phyloP scores from a whole-genome alignment of 2,113 vertebrate genomes.

The Apteryx owenii region DNA sequence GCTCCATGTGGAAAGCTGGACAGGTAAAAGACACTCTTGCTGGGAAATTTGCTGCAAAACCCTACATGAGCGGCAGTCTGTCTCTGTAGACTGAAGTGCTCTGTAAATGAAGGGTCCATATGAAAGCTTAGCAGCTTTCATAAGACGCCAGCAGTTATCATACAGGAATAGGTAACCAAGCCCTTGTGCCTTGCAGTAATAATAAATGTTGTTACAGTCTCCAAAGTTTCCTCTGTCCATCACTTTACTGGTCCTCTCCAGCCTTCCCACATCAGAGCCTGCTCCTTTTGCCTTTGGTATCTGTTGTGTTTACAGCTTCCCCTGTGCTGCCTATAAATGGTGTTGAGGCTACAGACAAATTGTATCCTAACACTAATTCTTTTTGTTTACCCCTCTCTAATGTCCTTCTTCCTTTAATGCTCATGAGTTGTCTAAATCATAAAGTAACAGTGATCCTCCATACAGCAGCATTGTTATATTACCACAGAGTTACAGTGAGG shows the following conservation, averaged over 20 bases:
- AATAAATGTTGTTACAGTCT: neutral
- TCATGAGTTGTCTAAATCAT: neutral
- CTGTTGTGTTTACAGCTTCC: neutral
- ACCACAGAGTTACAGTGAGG: neutral
- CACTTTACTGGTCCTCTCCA: neutral
- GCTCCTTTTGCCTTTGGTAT: neutral
- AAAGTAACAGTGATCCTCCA: neutral
- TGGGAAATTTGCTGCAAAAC: neutral
- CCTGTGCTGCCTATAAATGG: neutral
- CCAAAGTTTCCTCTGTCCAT: neutral
- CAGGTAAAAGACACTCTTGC: neutral
- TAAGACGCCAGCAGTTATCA: slow-evolving; percentile 4
- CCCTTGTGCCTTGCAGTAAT: neutral
- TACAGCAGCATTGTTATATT: neutral
- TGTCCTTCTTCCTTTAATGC: neutral
- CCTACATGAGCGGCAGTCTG: neutral
- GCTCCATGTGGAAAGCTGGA: neutral
- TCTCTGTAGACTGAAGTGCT: neutral
- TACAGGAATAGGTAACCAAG: neutral
- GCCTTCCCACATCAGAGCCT: neutral
- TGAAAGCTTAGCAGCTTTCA: neutral
- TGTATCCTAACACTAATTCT: neutral
- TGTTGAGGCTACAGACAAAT: neutral
- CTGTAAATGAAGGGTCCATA: neutral
- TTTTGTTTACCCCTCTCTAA: neutral